Evolutionary conservation across 92 coral and sea anemone genomes (phyloP).

Genomic region (Palythoa grandiflora): DNA sequence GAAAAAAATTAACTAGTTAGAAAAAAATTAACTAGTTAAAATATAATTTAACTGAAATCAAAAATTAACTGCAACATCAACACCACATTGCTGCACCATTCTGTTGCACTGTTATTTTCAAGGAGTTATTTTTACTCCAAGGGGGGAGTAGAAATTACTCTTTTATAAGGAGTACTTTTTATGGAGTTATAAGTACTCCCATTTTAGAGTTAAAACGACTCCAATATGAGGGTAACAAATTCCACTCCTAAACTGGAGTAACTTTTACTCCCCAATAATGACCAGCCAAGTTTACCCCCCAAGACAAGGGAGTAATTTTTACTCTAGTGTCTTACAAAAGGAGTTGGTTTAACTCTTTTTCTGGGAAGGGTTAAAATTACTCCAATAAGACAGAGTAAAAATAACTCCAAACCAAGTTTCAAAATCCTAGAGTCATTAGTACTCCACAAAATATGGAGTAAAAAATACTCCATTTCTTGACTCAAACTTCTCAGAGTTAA

Average conservation of each 20-base stretch:
- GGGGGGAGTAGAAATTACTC: background rate
- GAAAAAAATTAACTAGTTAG: no score
- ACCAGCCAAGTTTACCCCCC: slow-evolving; percentile 3
- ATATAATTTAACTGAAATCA: no score
- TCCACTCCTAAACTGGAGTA: background rate
- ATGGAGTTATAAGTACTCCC: background rate
- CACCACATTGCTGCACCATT: no score
- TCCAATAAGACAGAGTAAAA: background rate
- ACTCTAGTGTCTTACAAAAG: background rate
- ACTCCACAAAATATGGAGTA: background rate
- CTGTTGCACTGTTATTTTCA: background rate
- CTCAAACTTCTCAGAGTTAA: background rate
- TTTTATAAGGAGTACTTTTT: background rate
- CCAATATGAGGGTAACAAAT: background rate
- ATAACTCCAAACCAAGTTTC: background rate
- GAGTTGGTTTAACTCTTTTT: background rate
- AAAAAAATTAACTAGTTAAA: no score
- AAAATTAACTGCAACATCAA: no score
- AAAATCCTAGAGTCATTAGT: background rate
- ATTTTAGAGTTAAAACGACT: background rate
- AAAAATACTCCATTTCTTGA: background rate
- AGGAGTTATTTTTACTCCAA: slow-evolving; percentile 1
- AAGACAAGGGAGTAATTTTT: background rate
- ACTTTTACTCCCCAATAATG: background rate
- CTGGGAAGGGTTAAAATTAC: background rate